A percentile compares a stretch with the other conserved stretches of the same genome.
Evolutionary conservation across 1,140 invertebrate species (phyloP).

Genomic region (Bombus confusus): DNA sequence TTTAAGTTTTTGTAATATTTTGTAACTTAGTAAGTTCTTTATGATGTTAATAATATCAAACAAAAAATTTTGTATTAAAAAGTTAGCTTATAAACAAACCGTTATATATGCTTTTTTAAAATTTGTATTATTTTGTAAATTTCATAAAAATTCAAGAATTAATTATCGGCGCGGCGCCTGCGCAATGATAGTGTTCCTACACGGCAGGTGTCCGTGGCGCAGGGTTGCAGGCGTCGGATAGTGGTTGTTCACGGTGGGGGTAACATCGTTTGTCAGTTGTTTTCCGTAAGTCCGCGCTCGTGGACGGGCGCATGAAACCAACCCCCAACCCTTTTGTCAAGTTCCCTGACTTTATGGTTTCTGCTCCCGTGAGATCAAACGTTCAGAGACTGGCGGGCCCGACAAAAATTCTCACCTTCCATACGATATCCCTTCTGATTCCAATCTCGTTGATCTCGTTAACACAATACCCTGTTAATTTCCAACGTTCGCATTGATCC

Average conservation of each 20-base stretch:
- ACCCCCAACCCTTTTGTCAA: conserved; percentile 66
- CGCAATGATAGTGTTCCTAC: conserved; percentile 43
- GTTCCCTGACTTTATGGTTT: conserved; percentile 57
- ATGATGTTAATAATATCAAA: neutral
- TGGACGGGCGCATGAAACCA: conserved; percentile 78
- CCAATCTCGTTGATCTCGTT: conserved; percentile 28
- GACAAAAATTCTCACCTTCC: conserved; percentile 29
- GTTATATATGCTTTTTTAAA: neutral
- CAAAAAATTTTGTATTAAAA: neutral
- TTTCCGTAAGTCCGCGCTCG: conserved; percentile 80
- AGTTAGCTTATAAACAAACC: neutral
- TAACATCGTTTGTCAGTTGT: conserved; percentile 77
- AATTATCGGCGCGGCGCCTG: conserved; percentile 49
- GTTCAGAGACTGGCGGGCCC: conserved; percentile 41
- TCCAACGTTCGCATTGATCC: conserved; percentile 40
- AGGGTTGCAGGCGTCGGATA: conserved; percentile 72
- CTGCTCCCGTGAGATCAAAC: conserved; percentile 45
- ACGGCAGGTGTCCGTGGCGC: conserved; percentile 67
- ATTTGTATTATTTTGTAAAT: neutral
- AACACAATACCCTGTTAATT: conserved; percentile 39
- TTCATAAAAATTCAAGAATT: neutral
- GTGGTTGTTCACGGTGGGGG: conserved; percentile 67
- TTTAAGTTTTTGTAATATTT: neutral
- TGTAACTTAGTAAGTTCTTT: neutral
- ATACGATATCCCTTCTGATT: conserved; percentile 13